These are phyloP conservation scores for Trissoscelio sp. DNA, from an alignment of 2,888 invertebrate species.

Conservation along the genomic window DNA sequence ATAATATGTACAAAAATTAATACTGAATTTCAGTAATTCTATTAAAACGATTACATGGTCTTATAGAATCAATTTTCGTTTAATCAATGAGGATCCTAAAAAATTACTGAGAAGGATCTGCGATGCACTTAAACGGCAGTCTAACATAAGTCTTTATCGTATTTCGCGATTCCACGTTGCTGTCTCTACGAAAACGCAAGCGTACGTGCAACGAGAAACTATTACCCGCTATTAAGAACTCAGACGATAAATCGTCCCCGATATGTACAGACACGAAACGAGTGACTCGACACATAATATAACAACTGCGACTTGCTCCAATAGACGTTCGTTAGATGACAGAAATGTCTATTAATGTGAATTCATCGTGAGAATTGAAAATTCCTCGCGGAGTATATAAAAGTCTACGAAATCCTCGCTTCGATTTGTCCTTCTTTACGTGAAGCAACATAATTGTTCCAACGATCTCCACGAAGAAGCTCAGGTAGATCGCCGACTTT, in stretches of 20 bases:
- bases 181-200: conserved; percentile 1
- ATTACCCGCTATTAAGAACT: conserved; percentile 26
- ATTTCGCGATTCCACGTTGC: background rate
- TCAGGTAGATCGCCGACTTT: background rate
- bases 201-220: conserved; percentile 10
- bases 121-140: background rate
- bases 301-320: conserved; percentile 1
- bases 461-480: no score
- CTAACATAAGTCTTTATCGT: background rate
- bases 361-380: conserved; percentile 50
- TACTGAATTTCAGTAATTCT: no score
- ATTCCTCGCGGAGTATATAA: conserved; percentile 30
- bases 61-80: no score
- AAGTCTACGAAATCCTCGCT: conserved; percentile 8
- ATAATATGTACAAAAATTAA: no score
- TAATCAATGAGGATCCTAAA: no score
- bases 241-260: conserved; percentile 10
- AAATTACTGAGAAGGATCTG: no score
- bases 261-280: conserved; percentile 3
- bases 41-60: no score
- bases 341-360: conserved; percentile 31
- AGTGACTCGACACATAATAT: conserved; percentile 25
- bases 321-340: conserved; percentile 6
- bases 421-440: background rate
- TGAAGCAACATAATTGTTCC: background rate